These are phyloP conservation scores for Glomeris maerens DNA, from an alignment of 1,140 invertebrate genomes.

Conservation along the genomic window DNA sequence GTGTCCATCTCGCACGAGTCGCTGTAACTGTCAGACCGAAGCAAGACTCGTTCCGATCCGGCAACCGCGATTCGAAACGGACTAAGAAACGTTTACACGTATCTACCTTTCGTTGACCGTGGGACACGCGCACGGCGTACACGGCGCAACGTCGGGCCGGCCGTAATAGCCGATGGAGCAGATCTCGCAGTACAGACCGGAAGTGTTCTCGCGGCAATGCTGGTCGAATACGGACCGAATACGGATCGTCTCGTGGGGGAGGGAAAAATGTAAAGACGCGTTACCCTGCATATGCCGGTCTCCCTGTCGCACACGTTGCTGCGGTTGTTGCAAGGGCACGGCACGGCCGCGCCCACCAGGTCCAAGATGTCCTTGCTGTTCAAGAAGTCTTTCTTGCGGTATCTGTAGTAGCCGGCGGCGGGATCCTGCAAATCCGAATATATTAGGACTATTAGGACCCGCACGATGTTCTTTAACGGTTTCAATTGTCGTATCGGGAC, in stretches of 20 bases:
- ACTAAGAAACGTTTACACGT: conserved; percentile 1
- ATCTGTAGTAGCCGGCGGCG: conserved; percentile 66
- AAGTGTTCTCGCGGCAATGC: conserved; percentile 70
- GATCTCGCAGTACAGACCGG: conserved; percentile 54
- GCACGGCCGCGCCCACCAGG: conserved; percentile 61
- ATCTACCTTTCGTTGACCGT: conserved; percentile 33
- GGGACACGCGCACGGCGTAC: conserved; percentile 62
- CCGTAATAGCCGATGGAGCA: conserved; percentile 76
- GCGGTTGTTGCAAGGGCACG: conserved; percentile 67
- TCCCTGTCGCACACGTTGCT: conserved; percentile 64
- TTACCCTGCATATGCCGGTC: conserved; percentile 70
- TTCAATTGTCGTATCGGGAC: too few relatives aligned
- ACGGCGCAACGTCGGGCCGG: conserved; percentile 41
- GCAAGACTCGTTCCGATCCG: too few relatives aligned
- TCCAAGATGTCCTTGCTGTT: conserved; percentile 46
- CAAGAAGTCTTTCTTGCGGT: conserved; percentile 38
- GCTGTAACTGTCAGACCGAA: conserved; percentile 33
- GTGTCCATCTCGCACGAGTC: conserved; percentile 29
- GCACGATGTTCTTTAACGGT: too few relatives aligned
- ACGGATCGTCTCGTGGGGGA: conserved; percentile 6
- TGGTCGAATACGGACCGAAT: conserved; percentile 32
- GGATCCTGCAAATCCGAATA: conserved; percentile 38
- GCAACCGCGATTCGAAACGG: too few relatives aligned
- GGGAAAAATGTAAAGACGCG: conserved; percentile 15
- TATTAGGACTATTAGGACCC: too few relatives aligned